Evolutionary conservation across 2,797 vertebrate species (phyloP), one percentile per base, ranked within the genome.

Genomic region (Taeniopygia guttata): DNA sequence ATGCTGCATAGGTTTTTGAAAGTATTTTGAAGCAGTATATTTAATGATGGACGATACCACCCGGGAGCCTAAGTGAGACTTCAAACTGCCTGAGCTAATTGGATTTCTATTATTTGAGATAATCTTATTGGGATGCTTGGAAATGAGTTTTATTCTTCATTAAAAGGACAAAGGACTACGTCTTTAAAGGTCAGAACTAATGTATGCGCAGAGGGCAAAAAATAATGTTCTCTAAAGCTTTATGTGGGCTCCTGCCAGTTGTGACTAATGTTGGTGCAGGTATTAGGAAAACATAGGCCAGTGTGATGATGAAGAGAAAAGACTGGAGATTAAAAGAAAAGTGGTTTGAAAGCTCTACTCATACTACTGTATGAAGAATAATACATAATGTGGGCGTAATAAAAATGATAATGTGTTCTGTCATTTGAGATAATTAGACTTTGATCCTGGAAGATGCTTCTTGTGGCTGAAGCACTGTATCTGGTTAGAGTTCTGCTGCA

Each of bases 21-120:
- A 58, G 38, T 54, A 67, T 82, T 92, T 96, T 95, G 88, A 94
- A 88, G 40, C 48, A 51, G 48, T 88, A 13, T 60, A 51, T 94
- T 84, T 91, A 92, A 62, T 92, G 81, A 93, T 93, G 70, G 60
- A 26, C 13, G 14, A 89, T 92, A 94, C 82, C 94, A 96, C 82
- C 79, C 4, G 36, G 73, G 89, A 96, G 81, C 64, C 76, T 84
- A 94, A 96, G 92, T 96, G 89, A 95, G 93, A 92, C 94, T 96
- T 97, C 94, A 96, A 95, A 94, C 76, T 89, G 77, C 59, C 92
- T 95, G 64, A 96, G 86, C 83, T 97, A 95, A 96, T 94, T 96
- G 76, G 89, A 95, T 96, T 96, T 93, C 86, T 95, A 92, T 97
- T 97, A 96, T 97, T 95, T 93, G 89, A 95, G 95, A 94, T 97